Evolutionary conservation across 2,888 invertebrate genomes (phyloP), one percentile per base, ranked within the genome.

Genomic region (Conchocele bisecta): DNA sequence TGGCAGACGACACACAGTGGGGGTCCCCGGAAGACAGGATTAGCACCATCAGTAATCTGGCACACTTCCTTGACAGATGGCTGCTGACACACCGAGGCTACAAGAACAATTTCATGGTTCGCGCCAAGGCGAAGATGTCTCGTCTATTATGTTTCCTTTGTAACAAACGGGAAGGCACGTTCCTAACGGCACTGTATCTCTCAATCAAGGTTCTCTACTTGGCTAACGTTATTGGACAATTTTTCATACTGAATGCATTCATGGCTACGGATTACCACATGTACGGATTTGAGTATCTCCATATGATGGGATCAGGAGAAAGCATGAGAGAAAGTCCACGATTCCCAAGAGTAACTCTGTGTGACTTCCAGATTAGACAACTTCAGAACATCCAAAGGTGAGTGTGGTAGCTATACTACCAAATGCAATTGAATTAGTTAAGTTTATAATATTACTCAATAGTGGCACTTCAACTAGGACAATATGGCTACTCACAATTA

Each of bases 351-450:
- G 84, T 87, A 0, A 86, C 87, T 24, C 80, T 88, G 20, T 88
- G 88, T 63, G 88, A 88, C 74, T 86, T 88, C 75, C 80, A 86
- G 70, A 86, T 88, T 61, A 69, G 88, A n/a, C 86, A 87, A 63
- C 76, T 87, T 4, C 83, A 86, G 75, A 88, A 88, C 50, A 78
- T 86, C 37, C 88, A 88, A 61, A 63, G 75, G 75, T 75, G 67
- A 59, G 17, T 17, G n/a, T n/a, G n/a, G n/a, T n/a, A n/a, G n/a
- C n/a, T n/a, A n/a, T n/a, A n/a, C n/a, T n/a, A n/a, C n/a, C n/a
- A n/a, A n/a, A n/a, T n/a, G n/a, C n/a, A n/a, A n/a, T n/a, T n/a
- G n/a, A n/a, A n/a, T n/a, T n/a, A n/a, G n/a, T n/a, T n/a, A n/a
- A n/a, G n/a, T n/a, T n/a, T n/a, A n/a, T n/a, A n/a, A n/a, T n/a